These are phyloP conservation scores for Heliothis virescens DNA, from an alignment of 1,140 invertebrate genomes.

Conservation along the genomic window DNA sequence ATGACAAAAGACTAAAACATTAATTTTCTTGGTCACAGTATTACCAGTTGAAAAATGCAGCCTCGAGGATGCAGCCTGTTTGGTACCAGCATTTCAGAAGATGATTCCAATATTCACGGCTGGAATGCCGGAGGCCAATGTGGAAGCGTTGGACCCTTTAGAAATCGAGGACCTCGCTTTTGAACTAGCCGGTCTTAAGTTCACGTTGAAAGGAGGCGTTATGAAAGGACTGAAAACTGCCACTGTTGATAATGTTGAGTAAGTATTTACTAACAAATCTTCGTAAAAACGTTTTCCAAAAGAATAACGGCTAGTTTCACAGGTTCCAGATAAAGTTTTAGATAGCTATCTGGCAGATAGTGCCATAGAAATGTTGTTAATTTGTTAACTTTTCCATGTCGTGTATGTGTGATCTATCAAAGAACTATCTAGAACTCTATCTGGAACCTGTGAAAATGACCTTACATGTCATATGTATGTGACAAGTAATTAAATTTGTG, in stretches of 20 bases:
- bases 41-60: conserved; percentile 66
- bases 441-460: too few relatives aligned
- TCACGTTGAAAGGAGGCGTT: conserved; percentile 56
- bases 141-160: conserved; percentile 64
- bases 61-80: conserved; percentile 61
- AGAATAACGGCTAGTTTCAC: too few relatives aligned
- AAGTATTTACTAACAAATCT: conserved; percentile 44
- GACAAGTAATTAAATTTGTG: too few relatives aligned
- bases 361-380: too few relatives aligned
- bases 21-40: conserved; percentile 55
- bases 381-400: too few relatives aligned
- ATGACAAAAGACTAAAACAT: too few relatives aligned
- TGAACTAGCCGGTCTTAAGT: conserved; percentile 65
- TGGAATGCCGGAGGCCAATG: conserved; percentile 64
- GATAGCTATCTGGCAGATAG: too few relatives aligned
- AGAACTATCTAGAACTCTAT: too few relatives aligned
- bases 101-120: conserved; percentile 59
- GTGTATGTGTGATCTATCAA: too few relatives aligned
- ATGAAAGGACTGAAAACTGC: conserved; percentile 63
- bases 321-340: too few relatives aligned
- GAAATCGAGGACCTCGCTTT: conserved; percentile 60
- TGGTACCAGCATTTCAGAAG: conserved; percentile 61
- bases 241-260: conserved; percentile 63
- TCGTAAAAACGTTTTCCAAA: neutral
- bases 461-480: too few relatives aligned